Percentiles rank a stretch among this genome's conserved stretches.
Conservation (phyloP, 2,797 vertebrate species). For the Thripadectes ignobilis region DNA sequence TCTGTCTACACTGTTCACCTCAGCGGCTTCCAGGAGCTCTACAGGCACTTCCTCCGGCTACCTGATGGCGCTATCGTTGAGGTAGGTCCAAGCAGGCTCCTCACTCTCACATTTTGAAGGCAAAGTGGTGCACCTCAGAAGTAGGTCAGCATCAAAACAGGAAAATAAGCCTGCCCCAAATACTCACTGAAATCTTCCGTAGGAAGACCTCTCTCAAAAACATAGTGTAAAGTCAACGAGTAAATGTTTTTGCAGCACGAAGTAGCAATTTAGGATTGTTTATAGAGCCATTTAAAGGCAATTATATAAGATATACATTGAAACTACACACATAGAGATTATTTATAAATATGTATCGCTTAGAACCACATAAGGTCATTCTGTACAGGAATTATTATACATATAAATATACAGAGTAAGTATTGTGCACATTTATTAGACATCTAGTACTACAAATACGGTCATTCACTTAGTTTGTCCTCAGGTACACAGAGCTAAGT, state of each 20-base stretch:
- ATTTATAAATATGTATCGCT: neutral
- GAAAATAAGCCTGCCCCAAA: neutral
- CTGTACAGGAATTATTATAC: neutral
- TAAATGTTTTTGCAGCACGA: neutral
- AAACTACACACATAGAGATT: neutral
- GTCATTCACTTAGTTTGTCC: neutral
- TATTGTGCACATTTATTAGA: neutral
- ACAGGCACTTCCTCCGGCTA: conserved; percentile 89
- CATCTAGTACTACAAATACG: neutral
- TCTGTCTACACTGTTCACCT: conserved; percentile 84
- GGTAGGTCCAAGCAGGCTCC: conserved; percentile 72
- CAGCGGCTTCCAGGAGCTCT: conserved; percentile 81
- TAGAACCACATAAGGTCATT: neutral
- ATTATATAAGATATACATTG: neutral
- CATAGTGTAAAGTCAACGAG: neutral
- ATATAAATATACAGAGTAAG: neutral
- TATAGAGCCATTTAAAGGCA: conserved; percentile 23
- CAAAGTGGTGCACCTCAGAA: neutral
- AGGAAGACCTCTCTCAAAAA: neutral
- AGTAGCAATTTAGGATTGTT: neutral
- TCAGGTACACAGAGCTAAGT: neutral
- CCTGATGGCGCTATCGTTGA: conserved; percentile 88
- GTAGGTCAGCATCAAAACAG: neutral
- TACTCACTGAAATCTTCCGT: neutral
- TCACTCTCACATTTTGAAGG: neutral